Conservation (phyloP, 2,888 invertebrate genomes). For the Branchellion lobata region DNA sequence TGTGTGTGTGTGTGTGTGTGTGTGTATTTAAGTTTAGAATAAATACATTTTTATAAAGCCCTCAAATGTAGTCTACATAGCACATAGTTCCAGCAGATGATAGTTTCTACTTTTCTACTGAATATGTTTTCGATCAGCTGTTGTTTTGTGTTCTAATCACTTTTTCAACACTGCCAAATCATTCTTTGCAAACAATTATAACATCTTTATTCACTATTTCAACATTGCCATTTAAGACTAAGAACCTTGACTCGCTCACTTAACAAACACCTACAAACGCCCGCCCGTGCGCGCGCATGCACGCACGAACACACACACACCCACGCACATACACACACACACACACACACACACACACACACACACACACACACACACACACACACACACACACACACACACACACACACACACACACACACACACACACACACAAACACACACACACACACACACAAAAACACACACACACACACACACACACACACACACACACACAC, state of each 20-base stretch:
- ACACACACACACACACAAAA: constrained; percentile 17
- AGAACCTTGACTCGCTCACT: not conserved
- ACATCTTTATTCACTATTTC: too few species aligned
- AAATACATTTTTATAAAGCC: too few species aligned
- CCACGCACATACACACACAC: not conserved
- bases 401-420: constrained; percentile 12
- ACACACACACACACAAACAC: constrained; percentile 23
- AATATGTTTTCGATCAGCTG: too few species aligned
- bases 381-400: constrained; percentile 7
- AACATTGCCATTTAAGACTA: not conserved
- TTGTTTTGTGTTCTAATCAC: too few species aligned
- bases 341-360: constrained; percentile 15
- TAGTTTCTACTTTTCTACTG: too few species aligned
- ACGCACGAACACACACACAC: constrained; percentile 9
- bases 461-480: constrained; percentile 16
- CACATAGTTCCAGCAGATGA: too few species aligned
- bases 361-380: constrained; percentile 26
- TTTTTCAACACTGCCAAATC: too few species aligned
- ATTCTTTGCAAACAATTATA: not conserved
- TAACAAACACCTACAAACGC: not conserved
- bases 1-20: too few species aligned
- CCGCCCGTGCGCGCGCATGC: not conserved
- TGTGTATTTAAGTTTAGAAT: too few species aligned
- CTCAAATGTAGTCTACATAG: too few species aligned
- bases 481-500: not conserved